phyloP scores from a whole-genome alignment of 1,140 invertebrate species.

The Samia ricini region DNA sequence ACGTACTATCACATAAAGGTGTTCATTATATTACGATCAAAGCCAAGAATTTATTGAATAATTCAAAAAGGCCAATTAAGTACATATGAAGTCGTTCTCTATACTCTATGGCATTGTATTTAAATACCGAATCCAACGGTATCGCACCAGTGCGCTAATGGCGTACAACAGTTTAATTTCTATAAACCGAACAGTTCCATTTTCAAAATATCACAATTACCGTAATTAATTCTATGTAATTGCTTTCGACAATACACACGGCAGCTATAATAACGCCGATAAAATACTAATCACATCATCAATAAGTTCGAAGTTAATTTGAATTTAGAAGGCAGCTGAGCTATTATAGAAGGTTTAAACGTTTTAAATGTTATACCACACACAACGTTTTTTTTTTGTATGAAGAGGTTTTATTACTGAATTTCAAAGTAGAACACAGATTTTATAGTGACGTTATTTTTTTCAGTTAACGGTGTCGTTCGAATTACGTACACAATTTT shows the following conservation, averaged over 20 bases:
- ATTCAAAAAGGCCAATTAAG: background rate
- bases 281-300: background rate
- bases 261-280: background rate
- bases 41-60: background rate
- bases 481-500: no score
- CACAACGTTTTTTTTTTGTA: background rate
- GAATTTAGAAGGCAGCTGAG: background rate
- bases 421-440: no score
- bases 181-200: background rate
- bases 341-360: background rate
- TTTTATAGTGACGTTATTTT: no score
- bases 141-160: no score
- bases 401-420: background rate
- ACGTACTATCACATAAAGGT: conserved; percentile 1
- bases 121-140: background rate
- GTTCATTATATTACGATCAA: conserved; percentile 8
- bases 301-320: background rate
- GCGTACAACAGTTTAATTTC: background rate
- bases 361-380: background rate
- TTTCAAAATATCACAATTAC: background rate
- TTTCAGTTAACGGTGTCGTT: no score
- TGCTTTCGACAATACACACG: background rate
- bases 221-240: background rate
- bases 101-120: background rate
- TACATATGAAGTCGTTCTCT: background rate